Conservation (phyloP, 1,140 invertebrate species). For the Diabrotica virgifera region DNA sequence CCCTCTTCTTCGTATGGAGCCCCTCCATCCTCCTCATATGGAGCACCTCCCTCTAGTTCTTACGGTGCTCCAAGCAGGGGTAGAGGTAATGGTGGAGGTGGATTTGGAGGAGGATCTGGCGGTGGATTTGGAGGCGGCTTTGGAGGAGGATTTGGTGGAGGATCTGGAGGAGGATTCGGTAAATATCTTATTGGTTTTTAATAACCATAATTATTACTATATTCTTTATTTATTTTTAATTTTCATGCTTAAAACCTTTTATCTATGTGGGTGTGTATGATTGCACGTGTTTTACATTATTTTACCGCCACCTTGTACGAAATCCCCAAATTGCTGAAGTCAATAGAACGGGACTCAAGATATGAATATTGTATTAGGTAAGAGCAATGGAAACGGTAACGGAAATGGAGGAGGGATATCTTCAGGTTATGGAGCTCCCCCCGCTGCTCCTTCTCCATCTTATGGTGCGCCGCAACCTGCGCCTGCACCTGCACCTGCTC, state of each 20-base stretch:
- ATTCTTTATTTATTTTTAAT: too few relatives aligned
- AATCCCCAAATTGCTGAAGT: too few relatives aligned
- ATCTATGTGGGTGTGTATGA: too few relatives aligned
- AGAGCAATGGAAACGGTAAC: constrained; percentile 11
- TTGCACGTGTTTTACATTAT: too few relatives aligned
- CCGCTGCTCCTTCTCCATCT: constrained; percentile 44
- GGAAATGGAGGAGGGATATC: constrained; percentile 37
- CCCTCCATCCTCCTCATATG: constrained; percentile 41
- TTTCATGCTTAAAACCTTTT: too few relatives aligned
- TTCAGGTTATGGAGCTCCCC: constrained; percentile 20
- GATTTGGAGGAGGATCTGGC: constrained; percentile 28
- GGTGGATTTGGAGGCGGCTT: constrained; percentile 39
- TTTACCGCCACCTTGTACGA: too few relatives aligned
- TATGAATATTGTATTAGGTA: too few relatives aligned
- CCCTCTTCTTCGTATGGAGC: constrained; percentile 51
- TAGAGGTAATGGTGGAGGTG: constrained; percentile 21
- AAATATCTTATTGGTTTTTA: too few relatives aligned
- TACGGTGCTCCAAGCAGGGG: constrained; percentile 46
- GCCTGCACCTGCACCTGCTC: constrained; percentile 4
- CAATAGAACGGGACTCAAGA: too few relatives aligned
- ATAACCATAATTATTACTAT: too few relatives aligned
- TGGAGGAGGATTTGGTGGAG: constrained; percentile 28
- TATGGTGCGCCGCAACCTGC: constrained; percentile 43
- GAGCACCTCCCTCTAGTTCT: constrained; percentile 47
- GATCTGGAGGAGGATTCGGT: constrained; percentile 33